These are phyloP conservation scores for Matsumurasca onukii DNA, from an alignment of 1,140 invertebrate species.

Conservation along the genomic window DNA sequence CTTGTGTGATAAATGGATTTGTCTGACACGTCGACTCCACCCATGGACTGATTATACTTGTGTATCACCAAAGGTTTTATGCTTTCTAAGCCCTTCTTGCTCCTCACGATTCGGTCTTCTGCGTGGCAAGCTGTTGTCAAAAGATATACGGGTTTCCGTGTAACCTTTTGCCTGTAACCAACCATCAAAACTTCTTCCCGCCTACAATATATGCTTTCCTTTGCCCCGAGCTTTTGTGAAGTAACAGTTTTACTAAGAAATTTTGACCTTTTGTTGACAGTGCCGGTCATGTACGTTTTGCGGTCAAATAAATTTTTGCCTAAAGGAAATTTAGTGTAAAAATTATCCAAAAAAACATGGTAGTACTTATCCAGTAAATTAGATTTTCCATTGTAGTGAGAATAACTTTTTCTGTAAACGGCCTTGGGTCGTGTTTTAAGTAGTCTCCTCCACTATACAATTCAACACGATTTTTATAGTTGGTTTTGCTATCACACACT, in stretches of 20 bases:
- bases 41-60: conserved; percentile 19
- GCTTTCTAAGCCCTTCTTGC: conserved; percentile 7
- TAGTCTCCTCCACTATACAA: not conserved
- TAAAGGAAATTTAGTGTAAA: not conserved
- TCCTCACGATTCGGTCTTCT: conserved; percentile 1
- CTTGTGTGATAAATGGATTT: conserved; percentile 9
- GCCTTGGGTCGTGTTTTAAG: not conserved
- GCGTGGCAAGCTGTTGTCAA: conserved; percentile 7
- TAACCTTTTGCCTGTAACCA: not conserved
- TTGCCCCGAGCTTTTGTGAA: not conserved
- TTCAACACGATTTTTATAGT: not conserved
- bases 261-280: not conserved
- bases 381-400: not conserved
- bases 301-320: not conserved
- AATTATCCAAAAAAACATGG: not conserved
- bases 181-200: not conserved
- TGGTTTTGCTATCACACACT: not conserved
- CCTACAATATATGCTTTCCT: not conserved
- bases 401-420: conserved; percentile 5
- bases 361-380: not conserved
- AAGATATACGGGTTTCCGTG: conserved; percentile 4
- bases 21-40: not conserved
- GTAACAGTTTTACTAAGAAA: not conserved
- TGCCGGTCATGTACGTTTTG: not conserved
- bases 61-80: conserved; percentile 8